A percentile compares a stretch with the other conserved stretches of the same genome.
phyloP scores from a whole-genome alignment of 2,113 vertebrate genomes.

The Illadopsis cleaveri region DNA sequence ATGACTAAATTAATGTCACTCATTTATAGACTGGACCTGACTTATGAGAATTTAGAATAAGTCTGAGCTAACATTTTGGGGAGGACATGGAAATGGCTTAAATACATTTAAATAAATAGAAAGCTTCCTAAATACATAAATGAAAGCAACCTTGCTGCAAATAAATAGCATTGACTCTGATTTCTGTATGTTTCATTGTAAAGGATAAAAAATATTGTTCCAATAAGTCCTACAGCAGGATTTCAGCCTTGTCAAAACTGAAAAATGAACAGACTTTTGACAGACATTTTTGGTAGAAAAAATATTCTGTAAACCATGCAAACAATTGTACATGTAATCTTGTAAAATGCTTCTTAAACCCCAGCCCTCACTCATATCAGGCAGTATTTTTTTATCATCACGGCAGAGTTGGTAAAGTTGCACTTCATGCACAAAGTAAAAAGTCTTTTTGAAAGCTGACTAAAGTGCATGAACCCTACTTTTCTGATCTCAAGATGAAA shows the following conservation, averaged over 20 bases:
- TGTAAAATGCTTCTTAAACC: neutral
- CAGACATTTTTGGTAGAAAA: neutral
- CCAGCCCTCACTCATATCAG: neutral
- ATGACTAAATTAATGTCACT: neutral
- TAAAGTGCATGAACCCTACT: neutral
- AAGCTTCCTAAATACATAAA: neutral
- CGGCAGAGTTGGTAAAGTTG: neutral
- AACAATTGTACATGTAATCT: neutral
- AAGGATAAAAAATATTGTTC: neutral
- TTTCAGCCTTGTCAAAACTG: neutral
- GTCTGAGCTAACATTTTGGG: neutral
- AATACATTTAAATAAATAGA: neutral
- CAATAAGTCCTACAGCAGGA: neutral
- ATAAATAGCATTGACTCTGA: neutral
- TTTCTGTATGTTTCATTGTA: neutral
- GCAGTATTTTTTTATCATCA: neutral
- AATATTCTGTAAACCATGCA: neutral
- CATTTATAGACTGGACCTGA: neutral
- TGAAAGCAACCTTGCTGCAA: neutral
- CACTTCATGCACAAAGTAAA: neutral
- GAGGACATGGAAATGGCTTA: neutral
- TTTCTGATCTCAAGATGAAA: constrained; percentile 58
- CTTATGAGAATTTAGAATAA: neutral
- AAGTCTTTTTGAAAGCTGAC: neutral
- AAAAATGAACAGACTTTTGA: neutral